phyloP scores from a whole-genome alignment of 2,797 vertebrate species.

The Poecile montanus region DNA sequence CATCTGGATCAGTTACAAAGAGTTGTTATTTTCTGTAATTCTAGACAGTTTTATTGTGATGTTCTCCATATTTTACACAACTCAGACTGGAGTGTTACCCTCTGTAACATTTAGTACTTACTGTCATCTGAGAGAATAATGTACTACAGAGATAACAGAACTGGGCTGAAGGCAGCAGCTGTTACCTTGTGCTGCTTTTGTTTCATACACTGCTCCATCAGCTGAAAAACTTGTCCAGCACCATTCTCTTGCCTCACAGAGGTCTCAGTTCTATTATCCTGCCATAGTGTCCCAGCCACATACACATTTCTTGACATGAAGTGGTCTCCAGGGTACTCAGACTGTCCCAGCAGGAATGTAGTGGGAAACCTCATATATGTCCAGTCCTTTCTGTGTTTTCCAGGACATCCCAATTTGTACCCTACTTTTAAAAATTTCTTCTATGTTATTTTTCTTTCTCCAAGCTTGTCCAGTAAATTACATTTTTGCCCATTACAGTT shows the following conservation, averaged over 20 bases:
- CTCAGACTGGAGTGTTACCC: not conserved
- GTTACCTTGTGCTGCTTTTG: not conserved
- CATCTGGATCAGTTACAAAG: not conserved
- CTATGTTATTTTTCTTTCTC: not conserved
- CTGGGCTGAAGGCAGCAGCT: not conserved
- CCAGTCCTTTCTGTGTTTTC: not conserved
- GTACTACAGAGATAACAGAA: not conserved
- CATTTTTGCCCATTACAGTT: not conserved
- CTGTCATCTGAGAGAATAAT: not conserved
- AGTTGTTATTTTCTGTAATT: slow-evolving; percentile 4
- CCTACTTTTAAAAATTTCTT: not conserved
- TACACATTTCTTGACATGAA: not conserved
- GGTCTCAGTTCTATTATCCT: not conserved
- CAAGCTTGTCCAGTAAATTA: not conserved
- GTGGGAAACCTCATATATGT: not conserved
- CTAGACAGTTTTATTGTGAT: not conserved
- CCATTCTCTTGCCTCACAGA: not conserved
- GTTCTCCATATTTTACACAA: not conserved
- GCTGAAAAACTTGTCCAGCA: not conserved
- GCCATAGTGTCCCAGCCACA: not conserved
- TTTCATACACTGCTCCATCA: not conserved
- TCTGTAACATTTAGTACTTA: not conserved
- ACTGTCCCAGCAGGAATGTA: not conserved
- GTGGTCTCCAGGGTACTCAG: not conserved
- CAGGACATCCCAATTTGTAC: not conserved